Conservation (phyloP, 2,888 invertebrate genomes). For the Melanchra persicariae region DNA sequence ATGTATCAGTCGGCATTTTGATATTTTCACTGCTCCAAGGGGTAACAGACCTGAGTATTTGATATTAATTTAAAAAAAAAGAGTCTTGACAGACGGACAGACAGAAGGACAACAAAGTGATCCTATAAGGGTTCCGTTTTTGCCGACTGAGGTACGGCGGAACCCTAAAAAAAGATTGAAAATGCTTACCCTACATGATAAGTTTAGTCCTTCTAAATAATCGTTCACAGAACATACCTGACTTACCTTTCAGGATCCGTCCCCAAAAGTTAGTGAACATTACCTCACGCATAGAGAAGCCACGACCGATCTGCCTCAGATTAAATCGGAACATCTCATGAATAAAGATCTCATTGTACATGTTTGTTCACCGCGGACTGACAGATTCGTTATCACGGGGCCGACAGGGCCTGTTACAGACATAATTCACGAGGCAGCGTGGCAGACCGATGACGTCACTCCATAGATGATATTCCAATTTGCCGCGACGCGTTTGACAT, state of each 20-base stretch:
- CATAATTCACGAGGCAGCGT: conserved; percentile 66
- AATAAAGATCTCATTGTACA: conserved; percentile 73
- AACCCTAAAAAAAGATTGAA: too few relatives aligned
- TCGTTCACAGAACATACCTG: background rate
- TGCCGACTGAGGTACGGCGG: too few relatives aligned
- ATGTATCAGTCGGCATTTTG: too few relatives aligned
- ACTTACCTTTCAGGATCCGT: background rate
- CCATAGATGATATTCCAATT: conserved; percentile 64
- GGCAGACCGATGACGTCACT: conserved; percentile 67
- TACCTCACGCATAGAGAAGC: conserved; percentile 16
- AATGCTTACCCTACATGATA: too few relatives aligned
- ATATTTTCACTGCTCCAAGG: too few relatives aligned
- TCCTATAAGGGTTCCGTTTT: too few relatives aligned
- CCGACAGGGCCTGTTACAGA: conserved; percentile 69
- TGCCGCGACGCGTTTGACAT: conserved; percentile 54
- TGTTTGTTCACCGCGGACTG: conserved; percentile 67
- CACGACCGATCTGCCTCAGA: conserved; percentile 39
- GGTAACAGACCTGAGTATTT: too few relatives aligned
- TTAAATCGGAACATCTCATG: conserved; percentile 70
- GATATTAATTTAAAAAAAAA: too few relatives aligned
- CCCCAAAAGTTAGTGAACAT: conserved; percentile 2
- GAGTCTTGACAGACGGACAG: too few relatives aligned
- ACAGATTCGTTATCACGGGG: conserved; percentile 69
- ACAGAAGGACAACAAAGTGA: too few relatives aligned
- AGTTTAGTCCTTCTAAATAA: background rate